phyloP scores from a whole-genome alignment of 2,797 vertebrate species.

The Morus bassanus region DNA sequence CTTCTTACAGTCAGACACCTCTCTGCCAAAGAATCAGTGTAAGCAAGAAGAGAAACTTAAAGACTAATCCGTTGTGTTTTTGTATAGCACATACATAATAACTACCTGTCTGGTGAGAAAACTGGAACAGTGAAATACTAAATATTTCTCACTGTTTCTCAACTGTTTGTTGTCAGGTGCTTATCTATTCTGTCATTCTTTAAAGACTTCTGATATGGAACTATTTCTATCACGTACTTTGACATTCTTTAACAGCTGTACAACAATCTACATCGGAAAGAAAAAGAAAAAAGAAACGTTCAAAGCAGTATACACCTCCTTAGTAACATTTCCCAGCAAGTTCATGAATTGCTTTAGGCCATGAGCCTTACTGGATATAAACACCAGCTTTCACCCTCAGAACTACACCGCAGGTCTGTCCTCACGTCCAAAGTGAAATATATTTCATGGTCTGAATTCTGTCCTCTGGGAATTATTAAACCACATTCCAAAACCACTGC shows the following conservation, averaged over 20 bases:
- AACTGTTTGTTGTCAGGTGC: conserved; percentile 11
- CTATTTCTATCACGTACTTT: neutral
- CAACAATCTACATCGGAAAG: neutral
- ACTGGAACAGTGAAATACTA: neutral
- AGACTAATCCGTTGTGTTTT: neutral
- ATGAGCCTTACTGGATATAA: neutral
- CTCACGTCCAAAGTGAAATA: neutral
- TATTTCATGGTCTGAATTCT: conserved; percentile 28
- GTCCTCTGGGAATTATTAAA: conserved; percentile 24
- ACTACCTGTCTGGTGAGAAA: neutral
- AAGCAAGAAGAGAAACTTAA: neutral
- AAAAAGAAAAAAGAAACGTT: neutral
- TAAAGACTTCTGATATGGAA: neutral
- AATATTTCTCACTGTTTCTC: neutral
- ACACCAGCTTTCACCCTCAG: neutral
- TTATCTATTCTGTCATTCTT: conserved; percentile 1
- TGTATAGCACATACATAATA: neutral
- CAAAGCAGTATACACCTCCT: neutral
- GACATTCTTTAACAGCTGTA: neutral
- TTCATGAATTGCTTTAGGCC: neutral
- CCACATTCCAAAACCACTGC: conserved; percentile 13
- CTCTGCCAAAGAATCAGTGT: neutral
- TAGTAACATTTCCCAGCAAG: neutral
- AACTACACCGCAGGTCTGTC: neutral
- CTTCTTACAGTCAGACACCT: neutral